Conservation (phyloP, 2,113 vertebrate genomes). For the Cinclus mexicanus region DNA sequence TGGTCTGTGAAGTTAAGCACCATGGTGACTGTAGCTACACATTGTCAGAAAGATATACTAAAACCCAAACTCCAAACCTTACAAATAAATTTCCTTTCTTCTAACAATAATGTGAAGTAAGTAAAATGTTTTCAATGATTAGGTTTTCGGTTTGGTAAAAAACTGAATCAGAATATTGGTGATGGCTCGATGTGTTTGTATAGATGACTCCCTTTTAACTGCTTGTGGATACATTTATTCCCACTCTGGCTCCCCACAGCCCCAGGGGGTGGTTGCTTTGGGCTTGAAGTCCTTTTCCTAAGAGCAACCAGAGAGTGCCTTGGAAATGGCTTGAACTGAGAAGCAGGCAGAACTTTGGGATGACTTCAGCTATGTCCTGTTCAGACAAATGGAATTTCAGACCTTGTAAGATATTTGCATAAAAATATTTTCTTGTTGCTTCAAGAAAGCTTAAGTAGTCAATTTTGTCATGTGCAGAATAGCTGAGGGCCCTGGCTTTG, state of each 20-base stretch:
- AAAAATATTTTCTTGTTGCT: background rate
- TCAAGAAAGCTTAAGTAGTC: background rate
- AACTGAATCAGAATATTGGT: background rate
- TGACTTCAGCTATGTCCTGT: background rate
- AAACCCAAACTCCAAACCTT: background rate
- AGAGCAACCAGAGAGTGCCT: background rate
- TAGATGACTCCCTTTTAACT: background rate
- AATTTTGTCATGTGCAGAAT: background rate
- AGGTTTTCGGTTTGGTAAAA: background rate
- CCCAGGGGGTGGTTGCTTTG: background rate
- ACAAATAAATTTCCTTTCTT: background rate
- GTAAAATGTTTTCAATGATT: background rate
- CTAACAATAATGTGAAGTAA: background rate
- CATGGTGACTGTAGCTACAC: background rate
- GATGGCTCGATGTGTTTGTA: background rate
- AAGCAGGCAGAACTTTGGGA: background rate
- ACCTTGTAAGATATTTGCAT: background rate
- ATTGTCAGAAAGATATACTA: background rate
- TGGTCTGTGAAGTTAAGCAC: background rate
- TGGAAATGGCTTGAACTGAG: background rate
- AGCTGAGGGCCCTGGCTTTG: background rate
- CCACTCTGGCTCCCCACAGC: background rate
- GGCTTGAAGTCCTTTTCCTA: background rate
- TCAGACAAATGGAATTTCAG: background rate
- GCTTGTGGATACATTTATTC: background rate